Evolutionary conservation across 2,888 invertebrate genomes (phyloP).

Genomic region (Sabellastarte sp.): DNA sequence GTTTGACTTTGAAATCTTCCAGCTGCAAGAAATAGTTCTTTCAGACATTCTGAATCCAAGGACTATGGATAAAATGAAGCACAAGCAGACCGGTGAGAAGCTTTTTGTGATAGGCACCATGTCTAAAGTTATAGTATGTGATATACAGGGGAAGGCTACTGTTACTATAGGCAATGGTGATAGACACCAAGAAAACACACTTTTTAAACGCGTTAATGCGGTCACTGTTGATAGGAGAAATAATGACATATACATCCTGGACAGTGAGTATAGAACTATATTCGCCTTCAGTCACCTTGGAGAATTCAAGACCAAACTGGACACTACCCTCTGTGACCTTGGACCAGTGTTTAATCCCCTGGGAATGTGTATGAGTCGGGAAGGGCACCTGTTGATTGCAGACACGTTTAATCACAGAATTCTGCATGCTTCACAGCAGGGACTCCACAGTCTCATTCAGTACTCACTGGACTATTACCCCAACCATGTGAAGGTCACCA

Average conservation of each 20-base stretch:
- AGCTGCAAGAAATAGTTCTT: neutral
- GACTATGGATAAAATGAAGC: neutral
- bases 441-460: neutral
- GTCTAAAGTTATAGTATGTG: neutral
- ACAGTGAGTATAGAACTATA: neutral
- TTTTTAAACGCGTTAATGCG: neutral
- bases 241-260: neutral
- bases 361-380: neutral
- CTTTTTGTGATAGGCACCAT: neutral
- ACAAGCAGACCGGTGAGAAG: neutral
- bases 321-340: neutral
- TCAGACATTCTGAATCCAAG: neutral
- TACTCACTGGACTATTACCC: constrained; percentile 1
- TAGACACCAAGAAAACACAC: neutral
- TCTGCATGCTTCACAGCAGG: neutral
- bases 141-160: neutral
- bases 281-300: neutral
- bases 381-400: constrained; percentile 1
- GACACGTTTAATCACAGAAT: constrained; percentile 3
- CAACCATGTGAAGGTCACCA: neutral
- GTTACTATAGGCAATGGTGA: neutral
- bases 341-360: neutral
- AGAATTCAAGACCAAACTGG: neutral
- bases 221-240: neutral
- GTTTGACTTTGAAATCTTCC: neutral